Base-by-base conservation (phyloP, 1,140 invertebrate genomes). In the Lucilia sericata region DNA sequence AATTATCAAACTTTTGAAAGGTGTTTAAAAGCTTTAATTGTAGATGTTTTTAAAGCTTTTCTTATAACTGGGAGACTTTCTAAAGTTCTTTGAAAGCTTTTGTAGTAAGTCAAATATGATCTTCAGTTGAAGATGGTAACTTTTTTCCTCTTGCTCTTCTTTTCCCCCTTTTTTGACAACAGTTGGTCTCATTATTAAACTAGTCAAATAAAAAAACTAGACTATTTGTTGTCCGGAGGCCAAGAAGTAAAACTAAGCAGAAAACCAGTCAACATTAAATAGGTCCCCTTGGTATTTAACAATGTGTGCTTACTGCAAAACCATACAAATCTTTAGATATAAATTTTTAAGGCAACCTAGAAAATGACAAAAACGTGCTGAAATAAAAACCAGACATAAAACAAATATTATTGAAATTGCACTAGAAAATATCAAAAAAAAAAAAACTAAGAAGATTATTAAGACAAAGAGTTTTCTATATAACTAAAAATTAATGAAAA, bases 251-350 rank as follows among this genome's bases (percentile, higher is more conserved):
- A 13, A 55, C 42, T 42, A 42, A 42, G 5, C 5, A 42, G 42
- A 7, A 42, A 42, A 42, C 42, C 19, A 34, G 74, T 14, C 74
- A 34, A 75, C 30, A 75, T 75, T 75, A 75, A 75, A 75, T 75
- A 75, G 74, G 12, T 75, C 74, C 74, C 74, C 9, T 9, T 75
- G 74, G 74, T 75, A 75, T 75, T 75, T 34, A 12, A 12, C 74
- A 30, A 75, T 75, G 74, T 36, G 21, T 74, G 21, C 25, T 34
- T 34, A 9, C 2, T 75, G 70, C 51, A 55, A 42, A 42, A 8
- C 5, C 51, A 55, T 14, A 55, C 51, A 55, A 30, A 4, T 55
- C 17, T 55, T 55, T 8, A 7, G 13, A 17, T 12, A 55, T 13
- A 55, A 55, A 10, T n/a, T 12, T 55, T 55, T 55, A 8, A 42